Percentiles rank a stretch among this genome's conserved stretches.
These are phyloP conservation scores for Heliconius nattereri DNA, from an alignment of 1,140 invertebrate genomes.

Conservation along the genomic window DNA sequence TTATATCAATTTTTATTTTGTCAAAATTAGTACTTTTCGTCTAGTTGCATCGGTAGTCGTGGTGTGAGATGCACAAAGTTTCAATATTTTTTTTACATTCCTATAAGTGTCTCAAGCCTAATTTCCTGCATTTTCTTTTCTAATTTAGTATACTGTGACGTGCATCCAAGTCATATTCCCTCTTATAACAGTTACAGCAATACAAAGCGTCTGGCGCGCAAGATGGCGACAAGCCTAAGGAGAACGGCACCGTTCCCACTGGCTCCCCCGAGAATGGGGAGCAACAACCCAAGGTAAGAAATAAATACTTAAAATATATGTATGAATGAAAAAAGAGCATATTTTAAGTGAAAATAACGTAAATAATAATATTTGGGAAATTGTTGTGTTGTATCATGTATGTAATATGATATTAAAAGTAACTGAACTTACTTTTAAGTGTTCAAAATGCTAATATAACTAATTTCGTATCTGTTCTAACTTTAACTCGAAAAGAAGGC, in stretches of 20 bases:
- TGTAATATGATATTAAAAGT: conserved; percentile 16
- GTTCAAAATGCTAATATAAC: conserved; percentile 28
- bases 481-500: too few species aligned
- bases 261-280: conserved; percentile 76
- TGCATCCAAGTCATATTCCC: neutral
- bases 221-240: conserved; percentile 85
- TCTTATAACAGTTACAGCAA: conserved; percentile 85
- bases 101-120: neutral
- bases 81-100: neutral
- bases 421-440: neutral
- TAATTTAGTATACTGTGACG: neutral
- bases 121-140: neutral
- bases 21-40: neutral
- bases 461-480: neutral
- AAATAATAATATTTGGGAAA: neutral
- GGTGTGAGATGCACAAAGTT: conserved; percentile 1
- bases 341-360: neutral
- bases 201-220: conserved; percentile 75
- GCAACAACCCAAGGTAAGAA: conserved; percentile 44
- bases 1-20: neutral
- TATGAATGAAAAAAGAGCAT: neutral
- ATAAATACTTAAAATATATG: neutral
- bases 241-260: conserved; percentile 85
- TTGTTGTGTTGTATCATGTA: conserved; percentile 8
- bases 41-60: conserved; percentile 13